phyloP scores from a whole-genome alignment of 2,888 invertebrate species.

The Pilophorus perplexus region DNA sequence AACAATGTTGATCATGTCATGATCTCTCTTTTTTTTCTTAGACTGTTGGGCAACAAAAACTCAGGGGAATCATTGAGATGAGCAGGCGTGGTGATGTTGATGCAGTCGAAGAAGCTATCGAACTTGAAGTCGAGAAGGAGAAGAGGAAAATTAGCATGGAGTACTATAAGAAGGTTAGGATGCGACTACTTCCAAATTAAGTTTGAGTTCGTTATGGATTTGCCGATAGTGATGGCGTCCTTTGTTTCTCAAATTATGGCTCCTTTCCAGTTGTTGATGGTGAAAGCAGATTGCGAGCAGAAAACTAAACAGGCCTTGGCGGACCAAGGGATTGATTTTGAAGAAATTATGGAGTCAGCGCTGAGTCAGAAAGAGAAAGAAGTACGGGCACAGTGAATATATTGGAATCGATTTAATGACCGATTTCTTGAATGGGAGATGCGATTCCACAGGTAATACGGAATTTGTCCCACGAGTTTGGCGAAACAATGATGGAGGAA shows the following conservation, averaged over 20 bases:
- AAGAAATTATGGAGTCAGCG: conserved; percentile 10
- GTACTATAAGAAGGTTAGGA: conserved; percentile 67
- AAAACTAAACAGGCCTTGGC: conserved; percentile 21
- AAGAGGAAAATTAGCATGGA: conserved; percentile 64
- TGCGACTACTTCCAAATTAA: background rate
- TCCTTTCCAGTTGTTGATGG: conserved; percentile 43
- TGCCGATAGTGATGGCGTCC: too few relatives aligned
- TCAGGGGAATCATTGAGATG: conserved; percentile 64
- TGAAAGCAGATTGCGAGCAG: conserved; percentile 34
- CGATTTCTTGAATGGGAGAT: background rate
- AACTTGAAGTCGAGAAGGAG: conserved; percentile 68
- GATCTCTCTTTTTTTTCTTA: conserved; percentile 48
- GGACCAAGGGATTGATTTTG: background rate
- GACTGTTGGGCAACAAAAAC: conserved; percentile 61
- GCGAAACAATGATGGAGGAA: conserved; percentile 67
- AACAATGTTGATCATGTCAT: too few relatives aligned
- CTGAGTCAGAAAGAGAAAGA: conserved; percentile 32
- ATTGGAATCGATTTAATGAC: background rate
- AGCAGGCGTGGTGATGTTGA: conserved; percentile 60
- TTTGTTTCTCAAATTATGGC: too few relatives aligned
- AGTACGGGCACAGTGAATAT: conserved; percentile 52
- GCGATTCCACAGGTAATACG: conserved; percentile 46
- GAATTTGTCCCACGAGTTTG: conserved; percentile 58
- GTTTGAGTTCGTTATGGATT: background rate
- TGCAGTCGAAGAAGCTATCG: conserved; percentile 57